Evolutionary conservation across 2,888 invertebrate genomes (phyloP).

Genomic region (Colostygia pectinataria): DNA sequence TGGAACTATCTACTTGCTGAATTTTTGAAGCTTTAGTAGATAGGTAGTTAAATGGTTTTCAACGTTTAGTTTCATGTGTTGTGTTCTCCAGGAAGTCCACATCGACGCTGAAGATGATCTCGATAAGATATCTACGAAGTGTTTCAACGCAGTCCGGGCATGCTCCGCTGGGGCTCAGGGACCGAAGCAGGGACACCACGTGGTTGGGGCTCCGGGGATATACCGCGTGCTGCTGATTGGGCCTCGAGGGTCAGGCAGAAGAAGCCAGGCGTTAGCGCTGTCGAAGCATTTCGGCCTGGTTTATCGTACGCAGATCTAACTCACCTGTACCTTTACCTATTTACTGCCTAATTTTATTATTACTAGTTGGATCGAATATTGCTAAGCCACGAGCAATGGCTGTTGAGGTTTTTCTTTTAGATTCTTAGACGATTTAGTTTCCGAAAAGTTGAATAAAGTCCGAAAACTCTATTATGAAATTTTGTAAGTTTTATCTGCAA

Average conservation of each 20-base stretch:
- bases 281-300: constrained; percentile 80
- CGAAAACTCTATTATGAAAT: too few species aligned
- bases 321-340: constrained; percentile 31
- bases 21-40: too few species aligned
- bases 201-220: constrained; percentile 73
- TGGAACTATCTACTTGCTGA: too few species aligned
- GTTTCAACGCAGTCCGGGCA: constrained; percentile 65
- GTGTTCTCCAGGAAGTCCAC: constrained; percentile 64
- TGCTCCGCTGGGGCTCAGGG: constrained; percentile 60
- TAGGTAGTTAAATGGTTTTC: too few species aligned
- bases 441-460: too few species aligned
- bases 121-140: constrained; percentile 52
- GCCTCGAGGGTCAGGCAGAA: constrained; percentile 82
- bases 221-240: constrained; percentile 85
- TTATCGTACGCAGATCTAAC: constrained; percentile 42
- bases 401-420: too few species aligned
- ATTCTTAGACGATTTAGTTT: too few species aligned
- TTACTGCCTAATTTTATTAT: not conserved
- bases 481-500: too few species aligned
- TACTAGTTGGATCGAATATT: too few species aligned
- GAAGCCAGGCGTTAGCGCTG: constrained; percentile 77
- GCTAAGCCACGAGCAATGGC: too few species aligned
- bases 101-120: constrained; percentile 48
- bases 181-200: constrained; percentile 54
- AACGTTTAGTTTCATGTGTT: too few species aligned